phyloP scores from a whole-genome alignment of 2,888 invertebrate genomes.

The Agrotis ipsilon region DNA sequence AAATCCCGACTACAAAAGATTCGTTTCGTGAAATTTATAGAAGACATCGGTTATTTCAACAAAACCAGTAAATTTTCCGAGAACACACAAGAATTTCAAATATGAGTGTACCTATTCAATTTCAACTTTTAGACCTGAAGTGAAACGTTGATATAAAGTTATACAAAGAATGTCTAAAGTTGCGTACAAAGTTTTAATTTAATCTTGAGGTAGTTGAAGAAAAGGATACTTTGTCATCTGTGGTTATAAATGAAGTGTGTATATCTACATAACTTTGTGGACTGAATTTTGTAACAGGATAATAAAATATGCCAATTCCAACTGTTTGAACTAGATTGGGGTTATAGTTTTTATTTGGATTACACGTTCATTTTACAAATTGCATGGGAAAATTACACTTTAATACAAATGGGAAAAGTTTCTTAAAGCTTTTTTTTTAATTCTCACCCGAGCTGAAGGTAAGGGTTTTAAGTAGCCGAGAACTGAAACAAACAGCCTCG shows the following conservation, averaged over 20 bases:
- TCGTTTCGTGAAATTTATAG: not conserved
- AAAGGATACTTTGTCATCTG: not conserved
- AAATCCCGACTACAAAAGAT: too few species aligned
- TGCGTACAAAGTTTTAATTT: constrained; percentile 36
- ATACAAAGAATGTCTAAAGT: constrained; percentile 17
- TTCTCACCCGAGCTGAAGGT: too few species aligned
- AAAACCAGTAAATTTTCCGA: constrained; percentile 4
- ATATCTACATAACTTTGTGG: not conserved
- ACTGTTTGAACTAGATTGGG: not conserved
- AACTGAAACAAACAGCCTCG: too few species aligned
- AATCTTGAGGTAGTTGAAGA: constrained; percentile 15
- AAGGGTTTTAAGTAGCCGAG: too few species aligned
- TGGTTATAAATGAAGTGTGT: not conserved
- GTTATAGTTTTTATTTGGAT: not conserved
- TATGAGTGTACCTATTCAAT: constrained; percentile 20
- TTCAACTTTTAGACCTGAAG: constrained; percentile 30
- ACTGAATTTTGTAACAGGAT: not conserved
- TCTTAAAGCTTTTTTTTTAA: too few species aligned
- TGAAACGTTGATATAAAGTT: constrained; percentile 27
- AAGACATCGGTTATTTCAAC: constrained; percentile 1
- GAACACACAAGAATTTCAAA: constrained; percentile 12
- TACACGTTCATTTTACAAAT: too few species aligned
- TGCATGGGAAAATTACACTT: too few species aligned
- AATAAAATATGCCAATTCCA: not conserved
- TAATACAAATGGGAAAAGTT: too few species aligned